Evolutionary conservation across 2,888 invertebrate genomes (phyloP), one percentile per base, ranked within the genome.

Genomic region (Caenorhabditis sulstoni): DNA sequence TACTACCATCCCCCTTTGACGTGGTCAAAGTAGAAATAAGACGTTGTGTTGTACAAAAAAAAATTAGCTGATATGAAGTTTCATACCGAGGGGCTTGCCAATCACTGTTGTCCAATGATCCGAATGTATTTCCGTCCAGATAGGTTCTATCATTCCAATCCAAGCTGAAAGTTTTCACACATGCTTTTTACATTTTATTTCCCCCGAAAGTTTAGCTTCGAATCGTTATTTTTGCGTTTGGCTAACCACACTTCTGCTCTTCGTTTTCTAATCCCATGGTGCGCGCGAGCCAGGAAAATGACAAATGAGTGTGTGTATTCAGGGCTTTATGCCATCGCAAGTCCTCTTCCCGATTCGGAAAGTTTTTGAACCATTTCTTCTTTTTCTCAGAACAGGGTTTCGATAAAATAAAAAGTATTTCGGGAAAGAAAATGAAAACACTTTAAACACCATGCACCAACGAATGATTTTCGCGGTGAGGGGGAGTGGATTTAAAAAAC

Each of bases 81-180:
- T 58, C 37, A 22, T 58, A 83, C 83, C 81, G 80, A 11, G 83
- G 83, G 11, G 80, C 67, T 16, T 83, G 81, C 59, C 74, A 75
- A 35, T 75, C 76, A 61, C 75, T 71, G 18, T 45, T 70, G 45
- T 83, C 83, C 67, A 80, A 71, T 1, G 83, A 79, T 57, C 73
- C 79, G 70, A 78, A 81, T 0, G 80, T 71, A 14, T 76, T 75
- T 57, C 82, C 82, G 78, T 85, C 85, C 67, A 85, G 70, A 45
- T 70, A 79, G 20, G 79, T 62, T 22, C 83, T 73, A 35, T 85
- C 85, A 44, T 79, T 77, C 85, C 85, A 85, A 52, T 85, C 83
- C 35, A 83, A 52, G 61, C 85, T 85, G 83, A 47, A 85, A 85
- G 23, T 16, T 29, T 29, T 7, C 29, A 29, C 14, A 5, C 18